These are phyloP conservation scores for Pheucticus melanocephalus DNA, from an alignment of 2,113 vertebrate genomes.

Conservation along the genomic window DNA sequence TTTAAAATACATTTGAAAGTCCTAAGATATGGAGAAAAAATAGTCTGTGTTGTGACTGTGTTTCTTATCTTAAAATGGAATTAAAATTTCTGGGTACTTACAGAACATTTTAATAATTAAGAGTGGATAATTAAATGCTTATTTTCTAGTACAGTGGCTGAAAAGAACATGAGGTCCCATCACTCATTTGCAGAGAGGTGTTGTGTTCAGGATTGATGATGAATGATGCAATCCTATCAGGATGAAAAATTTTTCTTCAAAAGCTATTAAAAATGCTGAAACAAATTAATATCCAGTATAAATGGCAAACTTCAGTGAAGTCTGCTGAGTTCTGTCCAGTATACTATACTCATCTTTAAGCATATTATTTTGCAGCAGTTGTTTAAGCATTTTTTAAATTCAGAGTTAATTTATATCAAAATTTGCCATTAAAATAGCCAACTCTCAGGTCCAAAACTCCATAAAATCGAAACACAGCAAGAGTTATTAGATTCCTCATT, in stretches of 20 bases:
- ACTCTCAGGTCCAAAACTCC: not conserved
- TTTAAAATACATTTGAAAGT: constrained; percentile 16
- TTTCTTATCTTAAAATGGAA: constrained; percentile 57
- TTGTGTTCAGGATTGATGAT: not conserved
- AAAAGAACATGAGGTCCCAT: constrained; percentile 35
- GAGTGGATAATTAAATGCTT: constrained; percentile 30
- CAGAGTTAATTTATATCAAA: not conserved
- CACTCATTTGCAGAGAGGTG: constrained; percentile 6
- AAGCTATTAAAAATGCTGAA: not conserved
- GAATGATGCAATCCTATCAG: not conserved
- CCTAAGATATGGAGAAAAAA: not conserved
- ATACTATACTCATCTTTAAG: not conserved
- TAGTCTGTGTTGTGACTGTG: not conserved
- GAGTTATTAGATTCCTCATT: not conserved
- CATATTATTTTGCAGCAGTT: not conserved
- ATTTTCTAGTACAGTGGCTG: constrained; percentile 20
- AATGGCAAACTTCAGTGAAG: not conserved
- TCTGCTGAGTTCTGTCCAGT: not conserved
- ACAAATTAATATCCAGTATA: not conserved
- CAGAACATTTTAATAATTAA: constrained; percentile 47
- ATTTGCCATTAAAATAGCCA: not conserved
- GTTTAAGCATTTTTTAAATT: not conserved
- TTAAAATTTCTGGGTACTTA: constrained; percentile 11
- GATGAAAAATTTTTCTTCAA: not conserved
- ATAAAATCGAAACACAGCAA: not conserved